Percentiles rank a stretch among this genome's conserved stretches.
Evolutionary conservation across 2,888 invertebrate genomes (phyloP).

Genomic region (Nemapogon koenigi): DNA sequence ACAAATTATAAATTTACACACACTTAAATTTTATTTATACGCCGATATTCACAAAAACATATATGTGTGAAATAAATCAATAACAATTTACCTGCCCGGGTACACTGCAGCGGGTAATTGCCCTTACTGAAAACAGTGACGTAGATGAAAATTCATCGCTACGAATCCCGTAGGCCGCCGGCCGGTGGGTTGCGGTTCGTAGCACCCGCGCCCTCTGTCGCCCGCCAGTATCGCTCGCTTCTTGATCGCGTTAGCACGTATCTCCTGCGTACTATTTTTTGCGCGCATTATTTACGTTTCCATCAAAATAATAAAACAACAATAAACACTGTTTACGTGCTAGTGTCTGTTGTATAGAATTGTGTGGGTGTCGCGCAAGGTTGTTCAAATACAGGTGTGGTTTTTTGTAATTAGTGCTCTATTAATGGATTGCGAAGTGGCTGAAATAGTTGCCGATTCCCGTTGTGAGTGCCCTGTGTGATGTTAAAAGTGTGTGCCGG

Average conservation of each 20-base stretch:
- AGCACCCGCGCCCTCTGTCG: conserved; percentile 45
- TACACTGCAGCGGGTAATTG: conserved; percentile 1
- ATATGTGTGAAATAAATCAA: too few relatives aligned
- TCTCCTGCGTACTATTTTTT: too few relatives aligned
- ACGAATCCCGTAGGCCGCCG: conserved; percentile 25
- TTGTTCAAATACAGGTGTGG: conserved; percentile 42
- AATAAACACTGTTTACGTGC: neutral
- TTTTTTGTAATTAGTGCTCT: conserved; percentile 35
- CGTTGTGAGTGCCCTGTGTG: neutral
- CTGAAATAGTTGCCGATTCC: conserved; percentile 7
- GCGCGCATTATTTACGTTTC: conserved; percentile 21
- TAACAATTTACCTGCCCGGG: too few relatives aligned
- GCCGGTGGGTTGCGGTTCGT: conserved; percentile 45
- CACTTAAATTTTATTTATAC: too few relatives aligned
- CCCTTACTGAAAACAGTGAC: conserved; percentile 3
- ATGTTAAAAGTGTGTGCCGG: too few relatives aligned
- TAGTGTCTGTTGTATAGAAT: neutral
- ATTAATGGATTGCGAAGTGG: conserved; percentile 26
- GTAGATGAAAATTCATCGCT: conserved; percentile 33
- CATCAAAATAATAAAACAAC: neutral
- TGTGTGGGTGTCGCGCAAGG: neutral
- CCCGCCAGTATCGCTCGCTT: conserved; percentile 24
- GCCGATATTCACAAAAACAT: too few relatives aligned
- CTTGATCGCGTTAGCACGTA: conserved; percentile 26
- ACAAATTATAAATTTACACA: too few relatives aligned